Base-by-base conservation (phyloP, 2,888 invertebrate species). In the Drosophila heteroneura region DNA sequence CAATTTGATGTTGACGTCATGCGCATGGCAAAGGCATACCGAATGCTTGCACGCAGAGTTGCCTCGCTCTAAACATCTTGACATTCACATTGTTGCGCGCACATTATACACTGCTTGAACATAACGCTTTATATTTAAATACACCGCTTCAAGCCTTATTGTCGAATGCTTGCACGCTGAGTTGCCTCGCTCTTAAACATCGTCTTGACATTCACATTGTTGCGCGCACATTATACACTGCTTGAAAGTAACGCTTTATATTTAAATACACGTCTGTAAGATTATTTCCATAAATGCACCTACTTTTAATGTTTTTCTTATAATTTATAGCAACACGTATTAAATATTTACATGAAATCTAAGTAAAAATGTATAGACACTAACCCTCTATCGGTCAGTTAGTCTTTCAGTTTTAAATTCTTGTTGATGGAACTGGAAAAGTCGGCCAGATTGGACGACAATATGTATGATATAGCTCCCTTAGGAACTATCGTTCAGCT, bases 71-170 rank as follows among this genome's bases (percentile, higher is more conserved):
- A 35, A 41, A 10, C 41, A 22, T 30, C 32, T 49, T 63, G 60
- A 33, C 64, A 78, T 68, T 76, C 67, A 67, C 78, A 47, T n/a
- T 58, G 5, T 12, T 10, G 58, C 68, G 74, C 33, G 30, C 14
- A 39, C 66, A 52, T 58, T 28, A 30, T 16, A 19, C 22, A 51
- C 7, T 26, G 19, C 7, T 12, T 39, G 5, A 16, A n/a, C 14
- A n/a, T 19, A n/a, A 9, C 28, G 39, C 19, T 30, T 16, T 9
- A 16, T 16, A 47, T 47, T 47, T 47, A 47, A 47, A 47, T 47
- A 2, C 14, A 47, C 22, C 41, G 41, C 41, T 12, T n/a, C 5
- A n/a, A 41, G 3, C 41, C 10, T n/a, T 41, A n/a, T n/a, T 51
- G 35, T 7, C 14, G 19, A 47, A 14, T 14, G 16, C 39, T 52